phyloP scores from a whole-genome alignment of 1,140 invertebrate species.

The Bombus impatiens region DNA sequence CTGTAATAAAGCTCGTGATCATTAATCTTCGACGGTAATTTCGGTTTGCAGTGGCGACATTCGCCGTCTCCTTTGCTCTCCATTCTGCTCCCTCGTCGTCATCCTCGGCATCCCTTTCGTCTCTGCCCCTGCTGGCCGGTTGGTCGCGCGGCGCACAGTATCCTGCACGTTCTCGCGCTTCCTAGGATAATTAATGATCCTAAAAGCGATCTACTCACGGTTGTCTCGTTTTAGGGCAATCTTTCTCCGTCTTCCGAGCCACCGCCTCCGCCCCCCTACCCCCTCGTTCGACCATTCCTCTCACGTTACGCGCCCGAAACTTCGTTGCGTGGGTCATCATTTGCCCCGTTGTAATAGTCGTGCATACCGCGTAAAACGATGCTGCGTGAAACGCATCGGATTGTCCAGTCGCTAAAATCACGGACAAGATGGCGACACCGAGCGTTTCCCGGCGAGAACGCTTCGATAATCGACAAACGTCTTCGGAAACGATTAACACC shows the following conservation, averaged over 20 bases:
- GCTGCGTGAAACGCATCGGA: too few relatives aligned
- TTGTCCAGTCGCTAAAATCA: background rate
- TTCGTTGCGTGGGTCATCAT: background rate
- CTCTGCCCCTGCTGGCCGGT: background rate
- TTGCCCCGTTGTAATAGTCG: background rate
- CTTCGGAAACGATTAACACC: background rate
- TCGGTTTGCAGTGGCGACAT: slow-evolving; percentile 77
- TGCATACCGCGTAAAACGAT: background rate
- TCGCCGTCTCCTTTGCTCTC: slow-evolving; percentile 65
- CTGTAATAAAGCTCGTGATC: slow-evolving; percentile 72
- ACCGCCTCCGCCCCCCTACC: background rate
- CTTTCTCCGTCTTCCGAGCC: slow-evolving; percentile 59
- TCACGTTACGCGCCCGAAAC: background rate
- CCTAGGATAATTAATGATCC: slow-evolving; percentile 81
- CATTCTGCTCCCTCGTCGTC: slow-evolving; percentile 44
- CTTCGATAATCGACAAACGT: background rate
- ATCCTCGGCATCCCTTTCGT: slow-evolving; percentile 43
- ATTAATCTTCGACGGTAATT: slow-evolving; percentile 78
- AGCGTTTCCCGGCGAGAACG: background rate
- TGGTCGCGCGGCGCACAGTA: background rate
- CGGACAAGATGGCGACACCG: background rate
- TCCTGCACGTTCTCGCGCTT: slow-evolving; percentile 65
- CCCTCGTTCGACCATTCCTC: background rate
- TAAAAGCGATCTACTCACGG: slow-evolving; percentile 78
- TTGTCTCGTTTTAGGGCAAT: slow-evolving; percentile 77